phyloP scores from a whole-genome alignment of 2,888 invertebrate genomes.

The Kryphioiulus occultus region DNA sequence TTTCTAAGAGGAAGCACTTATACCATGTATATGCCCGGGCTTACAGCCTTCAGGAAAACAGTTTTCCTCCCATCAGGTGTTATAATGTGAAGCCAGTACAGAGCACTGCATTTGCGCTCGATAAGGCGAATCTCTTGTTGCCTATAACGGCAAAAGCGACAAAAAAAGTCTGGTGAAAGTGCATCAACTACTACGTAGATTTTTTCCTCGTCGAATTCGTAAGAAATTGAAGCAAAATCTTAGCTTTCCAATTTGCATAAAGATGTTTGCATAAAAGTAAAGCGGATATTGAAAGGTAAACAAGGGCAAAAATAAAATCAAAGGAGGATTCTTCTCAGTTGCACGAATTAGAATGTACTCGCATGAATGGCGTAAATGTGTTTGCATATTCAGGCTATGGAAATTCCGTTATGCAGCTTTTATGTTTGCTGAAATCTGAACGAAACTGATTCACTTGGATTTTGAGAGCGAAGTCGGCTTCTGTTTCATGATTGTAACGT shows the following conservation, averaged over 20 bases:
- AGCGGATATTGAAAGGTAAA: background rate
- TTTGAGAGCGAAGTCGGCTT: background rate
- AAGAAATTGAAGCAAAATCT: background rate
- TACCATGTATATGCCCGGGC: background rate
- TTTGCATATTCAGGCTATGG: background rate
- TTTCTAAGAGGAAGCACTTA: conserved; percentile 4
- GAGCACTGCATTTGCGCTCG: background rate
- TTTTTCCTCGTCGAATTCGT: background rate
- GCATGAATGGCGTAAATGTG: background rate
- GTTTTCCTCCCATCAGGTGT: conserved; percentile 39
- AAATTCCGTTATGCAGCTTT: background rate
- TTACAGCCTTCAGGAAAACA: background rate
- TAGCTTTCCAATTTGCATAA: conserved; percentile 4
- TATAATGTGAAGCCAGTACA: background rate
- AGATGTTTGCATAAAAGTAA: conserved; percentile 15
- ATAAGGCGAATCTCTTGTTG: background rate
- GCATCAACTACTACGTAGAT: conserved; percentile 12
- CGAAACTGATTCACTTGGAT: background rate
- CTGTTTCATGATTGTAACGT: background rate
- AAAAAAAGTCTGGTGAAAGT: background rate
- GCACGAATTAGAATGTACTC: background rate
- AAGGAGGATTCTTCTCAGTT: background rate
- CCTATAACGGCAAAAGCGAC: background rate
- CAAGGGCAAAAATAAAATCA: background rate
- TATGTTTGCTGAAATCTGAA: background rate